Percentiles rank a stretch among this genome's conserved stretches.
Conservation (phyloP, 1,140 invertebrate species). For the Heliconius hermathena region DNA sequence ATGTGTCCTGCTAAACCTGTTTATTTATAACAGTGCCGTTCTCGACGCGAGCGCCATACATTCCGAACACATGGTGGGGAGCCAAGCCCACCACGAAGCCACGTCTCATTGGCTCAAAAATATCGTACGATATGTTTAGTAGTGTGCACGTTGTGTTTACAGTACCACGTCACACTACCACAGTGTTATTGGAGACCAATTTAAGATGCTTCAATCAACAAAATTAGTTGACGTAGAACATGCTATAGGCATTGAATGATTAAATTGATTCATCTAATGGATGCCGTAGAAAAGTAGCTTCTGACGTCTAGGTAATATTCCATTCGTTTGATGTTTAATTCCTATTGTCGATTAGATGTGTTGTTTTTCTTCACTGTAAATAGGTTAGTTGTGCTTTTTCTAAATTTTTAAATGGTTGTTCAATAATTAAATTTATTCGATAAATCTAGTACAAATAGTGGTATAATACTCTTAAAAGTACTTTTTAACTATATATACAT, state of each 20-base stretch:
- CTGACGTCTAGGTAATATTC: conserved; percentile 39
- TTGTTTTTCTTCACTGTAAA: neutral
- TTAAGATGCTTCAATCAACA: conserved; percentile 55
- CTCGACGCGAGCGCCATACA: conserved; percentile 54
- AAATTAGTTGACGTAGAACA: conserved; percentile 31
- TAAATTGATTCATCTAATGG: conserved; percentile 56
- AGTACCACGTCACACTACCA: conserved; percentile 49
- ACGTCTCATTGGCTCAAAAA: conserved; percentile 59
- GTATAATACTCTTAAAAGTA: too few relatives aligned
- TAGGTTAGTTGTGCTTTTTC: neutral
- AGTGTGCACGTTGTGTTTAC: conserved; percentile 55
- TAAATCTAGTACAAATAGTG: too few relatives aligned
- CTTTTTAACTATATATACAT: too few relatives aligned
- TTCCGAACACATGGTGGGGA: conserved; percentile 71
- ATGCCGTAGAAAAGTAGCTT: conserved; percentile 69
- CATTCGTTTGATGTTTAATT: neutral
- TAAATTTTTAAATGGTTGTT: neutral
- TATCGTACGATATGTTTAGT: conserved; percentile 73
- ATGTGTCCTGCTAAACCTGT: conserved; percentile 54
- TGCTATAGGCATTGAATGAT: neutral
- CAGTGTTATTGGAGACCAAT: conserved; percentile 64
- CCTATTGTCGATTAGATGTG: neutral
- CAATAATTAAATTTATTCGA: too few relatives aligned
- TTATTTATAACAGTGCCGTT: conserved; percentile 77
- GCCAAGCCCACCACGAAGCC: conserved; percentile 71